phyloP scores from a whole-genome alignment of 92 coral and sea anemone genomes.

The Palythoa grandis region DNA sequence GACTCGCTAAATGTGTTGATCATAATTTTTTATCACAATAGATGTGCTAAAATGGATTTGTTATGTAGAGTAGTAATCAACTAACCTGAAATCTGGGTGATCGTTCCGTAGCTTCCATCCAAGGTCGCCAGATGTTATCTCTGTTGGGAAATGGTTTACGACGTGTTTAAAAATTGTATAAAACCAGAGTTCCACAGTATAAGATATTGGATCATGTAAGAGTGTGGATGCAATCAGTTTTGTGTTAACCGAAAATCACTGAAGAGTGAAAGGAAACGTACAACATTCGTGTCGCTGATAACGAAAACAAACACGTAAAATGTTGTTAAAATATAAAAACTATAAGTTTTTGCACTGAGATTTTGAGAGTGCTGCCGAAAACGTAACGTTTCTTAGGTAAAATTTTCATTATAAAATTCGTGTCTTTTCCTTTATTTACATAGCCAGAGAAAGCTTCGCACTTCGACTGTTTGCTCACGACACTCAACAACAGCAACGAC shows the following conservation, averaged over 20 bases:
- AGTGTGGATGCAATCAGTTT: too few species aligned
- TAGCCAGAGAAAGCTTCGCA: background rate
- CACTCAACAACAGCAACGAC: too few species aligned
- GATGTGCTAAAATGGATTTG: background rate
- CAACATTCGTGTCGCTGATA: too few species aligned
- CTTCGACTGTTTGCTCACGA: slow-evolving; percentile 4
- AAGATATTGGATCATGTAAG: background rate
- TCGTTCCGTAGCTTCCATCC: background rate
- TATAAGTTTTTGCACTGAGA: too few species aligned
- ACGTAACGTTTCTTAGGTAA: background rate
- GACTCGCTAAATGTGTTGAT: too few species aligned
- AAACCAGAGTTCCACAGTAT: background rate
- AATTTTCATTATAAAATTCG: background rate
- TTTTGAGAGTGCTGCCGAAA: background rate
- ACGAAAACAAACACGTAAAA: too few species aligned
- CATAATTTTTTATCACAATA: background rate
- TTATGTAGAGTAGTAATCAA: background rate
- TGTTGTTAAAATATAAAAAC: too few species aligned
- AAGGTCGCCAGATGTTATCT: background rate
- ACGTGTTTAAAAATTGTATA: background rate
- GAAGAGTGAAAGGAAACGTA: too few species aligned
- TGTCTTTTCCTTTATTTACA: slow-evolving; percentile 3
- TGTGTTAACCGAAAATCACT: too few species aligned
- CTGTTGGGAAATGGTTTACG: background rate
- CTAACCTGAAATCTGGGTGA: background rate